phyloP scores from a whole-genome alignment of 2,797 vertebrate genomes.

The Echiichthys vipera region DNA sequence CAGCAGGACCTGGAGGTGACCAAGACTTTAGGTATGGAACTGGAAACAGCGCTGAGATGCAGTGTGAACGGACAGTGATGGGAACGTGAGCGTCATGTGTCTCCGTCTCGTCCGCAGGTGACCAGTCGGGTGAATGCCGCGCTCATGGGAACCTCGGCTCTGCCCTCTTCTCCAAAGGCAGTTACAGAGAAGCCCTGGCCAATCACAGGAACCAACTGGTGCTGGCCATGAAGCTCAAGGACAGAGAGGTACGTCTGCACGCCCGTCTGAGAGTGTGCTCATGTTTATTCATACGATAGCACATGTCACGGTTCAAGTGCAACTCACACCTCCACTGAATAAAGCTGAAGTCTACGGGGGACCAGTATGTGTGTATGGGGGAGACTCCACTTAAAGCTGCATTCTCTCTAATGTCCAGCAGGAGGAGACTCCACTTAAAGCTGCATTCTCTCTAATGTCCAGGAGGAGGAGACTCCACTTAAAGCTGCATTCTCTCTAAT shows the following conservation, averaged over 20 bases:
- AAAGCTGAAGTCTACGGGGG: not conserved
- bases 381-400: no score
- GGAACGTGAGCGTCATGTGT: not conserved
- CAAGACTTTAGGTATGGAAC: slow-evolving; percentile 84
- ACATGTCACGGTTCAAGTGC: not conserved
- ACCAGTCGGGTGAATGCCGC: slow-evolving; percentile 95
- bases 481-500: no score
- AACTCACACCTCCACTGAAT: not conserved
- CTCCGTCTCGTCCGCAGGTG: slow-evolving; percentile 83
- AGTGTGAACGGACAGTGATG: not conserved
- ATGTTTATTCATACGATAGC: not conserved
- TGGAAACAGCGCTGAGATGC: fast-evolving
- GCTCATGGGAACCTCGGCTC: slow-evolving; percentile 97
- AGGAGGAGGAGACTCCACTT: no score
- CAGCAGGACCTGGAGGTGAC: slow-evolving; percentile 98
- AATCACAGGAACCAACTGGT: slow-evolving; percentile 97
- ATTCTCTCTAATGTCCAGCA: no score
- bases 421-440: no score
- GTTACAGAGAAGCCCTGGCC: slow-evolving; percentile 94
- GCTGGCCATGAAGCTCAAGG: slow-evolving; percentile 98
- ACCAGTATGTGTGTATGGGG: not conserved
- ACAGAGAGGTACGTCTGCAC: slow-evolving; percentile 86
- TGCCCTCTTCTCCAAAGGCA: slow-evolving; percentile 97
- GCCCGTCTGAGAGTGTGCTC: not conserved
- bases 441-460: no score